phyloP scores from a whole-genome alignment of 2,797 vertebrate genomes.

The Alfaro cultratus region DNA sequence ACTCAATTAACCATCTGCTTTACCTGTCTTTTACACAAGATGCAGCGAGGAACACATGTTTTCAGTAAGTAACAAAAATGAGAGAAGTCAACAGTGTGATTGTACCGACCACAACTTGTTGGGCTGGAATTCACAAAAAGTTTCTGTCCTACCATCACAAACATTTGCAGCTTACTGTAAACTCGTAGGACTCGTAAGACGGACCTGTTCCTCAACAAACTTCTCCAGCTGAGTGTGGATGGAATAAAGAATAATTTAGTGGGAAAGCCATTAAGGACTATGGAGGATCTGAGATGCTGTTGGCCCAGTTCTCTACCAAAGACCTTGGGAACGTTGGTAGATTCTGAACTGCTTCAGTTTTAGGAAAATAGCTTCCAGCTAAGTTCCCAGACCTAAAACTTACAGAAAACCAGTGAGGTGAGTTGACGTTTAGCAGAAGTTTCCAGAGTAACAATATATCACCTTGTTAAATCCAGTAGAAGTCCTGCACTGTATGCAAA shows the following conservation, averaged over 20 bases:
- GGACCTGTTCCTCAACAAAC: neutral
- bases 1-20: conserved; percentile 47
- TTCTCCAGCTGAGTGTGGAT: neutral
- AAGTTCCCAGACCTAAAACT: neutral
- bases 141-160: neutral
- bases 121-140: neutral
- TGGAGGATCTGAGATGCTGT: neutral
- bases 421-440: neutral
- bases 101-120: neutral
- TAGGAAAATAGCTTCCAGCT: neutral
- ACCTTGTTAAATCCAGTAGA: neutral
- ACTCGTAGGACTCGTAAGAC: neutral
- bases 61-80: neutral
- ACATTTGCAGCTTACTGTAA: neutral
- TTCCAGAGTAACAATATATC: neutral
- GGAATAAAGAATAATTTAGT: neutral
- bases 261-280: neutral
- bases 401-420: neutral
- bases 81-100: neutral
- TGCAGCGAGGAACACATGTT: neutral
- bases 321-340: neutral
- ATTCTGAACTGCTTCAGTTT: neutral
- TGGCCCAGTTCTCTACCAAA: neutral
- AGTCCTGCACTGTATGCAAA: neutral
- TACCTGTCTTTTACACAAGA: conserved; percentile 39